Evolutionary conservation across 2,888 invertebrate species (phyloP), one percentile per base, ranked within the genome.

Genomic region (Chloroclystis v-ata): DNA sequence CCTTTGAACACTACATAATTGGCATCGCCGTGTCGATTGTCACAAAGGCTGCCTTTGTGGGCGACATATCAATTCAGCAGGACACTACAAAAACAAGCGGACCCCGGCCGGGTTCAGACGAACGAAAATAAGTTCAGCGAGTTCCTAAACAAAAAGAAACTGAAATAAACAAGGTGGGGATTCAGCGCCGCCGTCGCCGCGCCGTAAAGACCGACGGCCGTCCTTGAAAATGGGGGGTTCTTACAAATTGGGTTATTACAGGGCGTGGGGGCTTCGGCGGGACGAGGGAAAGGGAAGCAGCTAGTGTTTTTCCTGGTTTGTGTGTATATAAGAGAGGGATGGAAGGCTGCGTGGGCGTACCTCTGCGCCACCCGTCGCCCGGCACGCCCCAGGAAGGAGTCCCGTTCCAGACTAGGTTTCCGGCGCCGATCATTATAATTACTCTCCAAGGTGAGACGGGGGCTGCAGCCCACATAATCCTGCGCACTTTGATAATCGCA

Each of bases 241-340:
- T 84, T 85, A 87, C 88, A 88, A 88, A 89, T 89, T 89, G 88
- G 88, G 88, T 88, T 89, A 89, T 87, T 87, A 86, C 81, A 70
- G 75, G 82, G 81, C 69, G 75, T 74, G 77, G 80, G 79, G 77
- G 78, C 72, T 71, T 78, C 72, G 79, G 73, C 78, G 78, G 78
- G 73, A 61, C 59, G 78, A 61, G 75, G 51, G 72, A 78, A 67
- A 58, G 72, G 67, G 75, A 78, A 57, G 60, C 57, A 37, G 54
- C 46, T 51, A 47, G 51, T 56, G 51, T 58, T 55, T 55, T 47
- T 42, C 47, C 49, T 50, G 52, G 42, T 49, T 44, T 20, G 49
- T 48, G 47, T 57, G 28, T 10, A 37, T 7, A 69, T 52, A 63
- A 60, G 68, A 75, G 65, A 59, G 69, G 57, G 82, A 75, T 57